These are phyloP conservation scores for Nemurella pictetii DNA, from an alignment of 2,888 invertebrate species.

Conservation along the genomic window DNA sequence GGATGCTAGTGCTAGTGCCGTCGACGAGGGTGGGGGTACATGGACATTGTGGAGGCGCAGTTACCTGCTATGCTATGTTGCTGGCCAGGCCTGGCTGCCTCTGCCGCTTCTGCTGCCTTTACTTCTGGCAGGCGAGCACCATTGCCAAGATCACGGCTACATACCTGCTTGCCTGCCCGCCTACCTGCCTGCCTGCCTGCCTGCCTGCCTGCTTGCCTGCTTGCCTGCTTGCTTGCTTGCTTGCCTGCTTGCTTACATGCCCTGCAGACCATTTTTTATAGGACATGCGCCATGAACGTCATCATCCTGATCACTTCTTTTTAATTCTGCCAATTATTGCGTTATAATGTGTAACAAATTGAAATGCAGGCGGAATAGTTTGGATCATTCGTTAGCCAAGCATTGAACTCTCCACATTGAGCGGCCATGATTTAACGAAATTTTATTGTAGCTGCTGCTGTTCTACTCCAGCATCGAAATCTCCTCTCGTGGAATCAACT, in stretches of 20 bases:
- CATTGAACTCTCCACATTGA: background rate
- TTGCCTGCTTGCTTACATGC: background rate
- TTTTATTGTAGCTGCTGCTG: background rate
- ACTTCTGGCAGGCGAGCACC: constrained; percentile 43
- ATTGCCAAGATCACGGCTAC: constrained; percentile 65
- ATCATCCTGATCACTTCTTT: background rate
- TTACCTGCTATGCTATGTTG: background rate
- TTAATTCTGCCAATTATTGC: background rate
- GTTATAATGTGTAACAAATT: background rate
- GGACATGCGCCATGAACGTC: background rate
- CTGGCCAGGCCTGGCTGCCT: background rate
- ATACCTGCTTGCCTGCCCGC: background rate
- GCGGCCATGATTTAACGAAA: background rate
- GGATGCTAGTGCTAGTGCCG: background rate
- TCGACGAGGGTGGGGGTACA: background rate
- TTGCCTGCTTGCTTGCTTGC: background rate
- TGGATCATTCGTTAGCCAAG: background rate
- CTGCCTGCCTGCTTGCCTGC: background rate
- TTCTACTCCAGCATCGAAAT: background rate
- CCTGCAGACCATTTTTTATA: background rate
- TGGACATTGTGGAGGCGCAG: background rate
- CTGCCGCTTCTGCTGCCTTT: no score
- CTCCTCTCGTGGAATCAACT: background rate
- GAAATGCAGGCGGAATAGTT: background rate
- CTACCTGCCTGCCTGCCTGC: background rate